Evolutionary conservation across 2,888 invertebrate species (phyloP), one percentile per base, ranked within the genome.

Genomic region (Cheilosia impressa): DNA sequence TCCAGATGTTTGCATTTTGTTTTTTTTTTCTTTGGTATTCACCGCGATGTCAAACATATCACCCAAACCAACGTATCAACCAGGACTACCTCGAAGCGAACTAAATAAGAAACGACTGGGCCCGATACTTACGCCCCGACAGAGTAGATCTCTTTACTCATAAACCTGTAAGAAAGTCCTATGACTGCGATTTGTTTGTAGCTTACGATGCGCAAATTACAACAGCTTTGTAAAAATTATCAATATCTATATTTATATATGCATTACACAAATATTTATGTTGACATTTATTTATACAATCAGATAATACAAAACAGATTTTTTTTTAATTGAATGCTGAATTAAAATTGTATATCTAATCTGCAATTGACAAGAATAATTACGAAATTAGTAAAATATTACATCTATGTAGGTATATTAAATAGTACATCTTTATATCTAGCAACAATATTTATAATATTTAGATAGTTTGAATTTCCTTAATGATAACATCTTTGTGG

Each of bases 351-450:
- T 55, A 62, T 50, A 38, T 63, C 62, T 45, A 43, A 76, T 66
- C 58, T 72, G 24, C 81, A 81, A 81, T 85, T 85, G 85, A 77
- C 81, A 77, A 81, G 68, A 72, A 77, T 81, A 81, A 65, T 65
- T 76, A 71, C 19, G 75, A 80, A 80, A 80, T 75, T 53, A 84
- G 27, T 80, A 69, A 79, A 73, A 73, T 38, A 41, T 41, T 71
- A 71, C 65, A 80, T 66, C 57, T 63, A 79, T 27, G 15, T 52
- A 57, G 4, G 6, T 50, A 34, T 43, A 62, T 55, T 57, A 57
- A 47, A 60, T 62, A 13, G 38, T 60, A 52, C 10, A 15, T 41
- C 34, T 45, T 34, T 45, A 45, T 17, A 55, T 38, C 19, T 24
- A 38, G 60, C 65, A 4, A 58, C 60, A 31, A 62, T 47, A 52